These are phyloP conservation scores for Lymantria dispar DNA, from an alignment of 2,888 invertebrate species.

Conservation along the genomic window DNA sequence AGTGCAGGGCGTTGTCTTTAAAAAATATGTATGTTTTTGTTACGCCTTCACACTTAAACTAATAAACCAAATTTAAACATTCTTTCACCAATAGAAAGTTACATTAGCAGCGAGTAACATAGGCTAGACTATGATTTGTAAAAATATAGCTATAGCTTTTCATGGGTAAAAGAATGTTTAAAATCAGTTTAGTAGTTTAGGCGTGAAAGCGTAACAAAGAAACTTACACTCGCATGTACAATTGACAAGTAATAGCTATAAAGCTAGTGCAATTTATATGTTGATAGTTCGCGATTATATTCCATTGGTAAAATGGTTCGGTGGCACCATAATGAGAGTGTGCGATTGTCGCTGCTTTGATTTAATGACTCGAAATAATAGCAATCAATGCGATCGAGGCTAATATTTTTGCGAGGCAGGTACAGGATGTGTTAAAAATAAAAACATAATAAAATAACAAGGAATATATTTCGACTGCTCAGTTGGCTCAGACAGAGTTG, in stretches of 20 bases:
- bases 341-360: slow-evolving; percentile 66
- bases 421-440: slow-evolving; percentile 31
- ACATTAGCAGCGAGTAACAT: too few species aligned
- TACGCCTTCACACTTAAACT: too few species aligned
- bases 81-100: too few species aligned
- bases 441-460: too few species aligned
- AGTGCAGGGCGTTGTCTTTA: too few species aligned
- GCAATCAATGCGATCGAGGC: slow-evolving; percentile 62
- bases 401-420: slow-evolving; percentile 41
- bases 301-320: slow-evolving; percentile 44
- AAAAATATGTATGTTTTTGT: too few species aligned
- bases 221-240: background rate
- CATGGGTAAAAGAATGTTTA: too few species aligned
- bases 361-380: slow-evolving; percentile 75
- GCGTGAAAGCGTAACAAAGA: background rate
- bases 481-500: too few species aligned
- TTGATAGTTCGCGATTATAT: slow-evolving; percentile 16
- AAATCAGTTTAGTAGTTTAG: too few species aligned
- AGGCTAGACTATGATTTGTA: too few species aligned
- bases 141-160: too few species aligned
- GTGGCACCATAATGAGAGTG: slow-evolving; percentile 60
- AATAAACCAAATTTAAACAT: too few species aligned
- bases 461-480: background rate
- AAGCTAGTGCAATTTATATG: background rate
- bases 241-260: slow-evolving; percentile 10